Evolutionary conservation across 2,888 invertebrate species (phyloP).

Genomic region (Dryococelus australis): DNA sequence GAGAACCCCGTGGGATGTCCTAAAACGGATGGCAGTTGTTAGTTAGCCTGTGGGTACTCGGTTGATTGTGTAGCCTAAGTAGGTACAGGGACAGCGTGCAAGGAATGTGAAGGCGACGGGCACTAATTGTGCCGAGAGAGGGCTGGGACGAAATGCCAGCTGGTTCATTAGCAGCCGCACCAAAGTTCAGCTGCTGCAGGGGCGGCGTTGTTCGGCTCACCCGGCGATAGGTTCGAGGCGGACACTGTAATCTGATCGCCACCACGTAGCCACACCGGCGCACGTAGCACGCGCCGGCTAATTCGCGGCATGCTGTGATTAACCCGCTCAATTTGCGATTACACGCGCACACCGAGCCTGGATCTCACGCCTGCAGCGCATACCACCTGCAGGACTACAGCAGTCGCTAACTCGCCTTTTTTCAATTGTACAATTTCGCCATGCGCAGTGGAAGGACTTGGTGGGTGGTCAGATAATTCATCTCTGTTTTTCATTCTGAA

Average conservation of each 20-base stretch:
- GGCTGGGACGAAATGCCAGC: not conserved
- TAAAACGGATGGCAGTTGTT: too few relatives aligned
- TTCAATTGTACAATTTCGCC: not conserved
- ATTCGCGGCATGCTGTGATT: not conserved
- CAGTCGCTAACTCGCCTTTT: not conserved
- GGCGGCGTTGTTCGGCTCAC: not conserved
- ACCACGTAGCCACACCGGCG: not conserved
- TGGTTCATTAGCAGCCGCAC: not conserved
- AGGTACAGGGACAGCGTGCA: too few relatives aligned
- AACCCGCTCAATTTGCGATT: not conserved
- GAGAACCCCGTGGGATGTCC: too few relatives aligned
- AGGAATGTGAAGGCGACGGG: too few relatives aligned
- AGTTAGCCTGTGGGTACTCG: too few relatives aligned
- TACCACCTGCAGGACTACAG: not conserved
- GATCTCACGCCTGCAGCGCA: not conserved
- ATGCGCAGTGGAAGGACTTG: not conserved
- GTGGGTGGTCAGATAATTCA: not conserved
- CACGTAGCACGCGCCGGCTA: not conserved
- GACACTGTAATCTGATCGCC: not conserved
- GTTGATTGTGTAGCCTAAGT: too few relatives aligned
- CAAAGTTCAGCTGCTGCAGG: not conserved
- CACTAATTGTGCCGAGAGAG: too few relatives aligned
- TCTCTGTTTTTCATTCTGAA: too few relatives aligned
- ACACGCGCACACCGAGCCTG: not conserved
- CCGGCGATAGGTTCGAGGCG: not conserved